Percentiles rank a stretch among this genome's conserved stretches.
Conservation (phyloP, 2,113 vertebrate genomes). For the Channa argus region DNA sequence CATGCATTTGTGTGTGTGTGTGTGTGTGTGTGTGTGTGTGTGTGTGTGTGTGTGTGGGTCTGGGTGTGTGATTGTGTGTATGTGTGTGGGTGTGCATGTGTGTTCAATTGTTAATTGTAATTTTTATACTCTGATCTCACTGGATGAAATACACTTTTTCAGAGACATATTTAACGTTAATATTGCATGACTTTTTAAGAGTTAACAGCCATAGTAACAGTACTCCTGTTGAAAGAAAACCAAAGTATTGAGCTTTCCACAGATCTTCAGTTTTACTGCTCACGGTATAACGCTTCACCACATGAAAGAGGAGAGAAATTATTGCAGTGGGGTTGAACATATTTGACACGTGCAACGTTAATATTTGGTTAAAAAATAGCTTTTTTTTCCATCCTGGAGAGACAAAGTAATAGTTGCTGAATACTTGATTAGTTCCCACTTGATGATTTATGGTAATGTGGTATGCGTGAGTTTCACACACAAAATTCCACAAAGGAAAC, state of each 20-base stretch:
- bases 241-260: conserved; percentile 71
- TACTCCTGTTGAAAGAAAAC: conserved; percentile 64
- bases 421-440: neutral
- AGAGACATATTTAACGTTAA: conserved; percentile 43
- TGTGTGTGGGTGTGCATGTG: conserved; percentile 69
- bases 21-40: conserved; percentile 61
- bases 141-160: conserved; percentile 58
- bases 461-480: neutral
- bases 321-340: conserved; percentile 7
- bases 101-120: conserved; percentile 66
- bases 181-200: conserved; percentile 67
- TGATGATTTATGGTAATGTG: conserved; percentile 1
- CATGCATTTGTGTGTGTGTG: conserved; percentile 62
- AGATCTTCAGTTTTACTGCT: conserved; percentile 32
- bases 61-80: conserved; percentile 70
- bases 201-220: conserved; percentile 69
- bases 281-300: conserved; percentile 36
- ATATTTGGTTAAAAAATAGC: conserved; percentile 22
- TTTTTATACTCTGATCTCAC: conserved; percentile 56
- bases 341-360: conserved; percentile 2
- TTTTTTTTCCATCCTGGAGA: neutral
- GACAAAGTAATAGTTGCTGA: conserved; percentile 4
- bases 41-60: conserved; percentile 67
- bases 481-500: neutral
- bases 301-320: neutral